Evolutionary conservation across 2,113 vertebrate genomes (phyloP), one percentile per base, ranked within the genome.

Genomic region (Uropsilus gracilis): DNA sequence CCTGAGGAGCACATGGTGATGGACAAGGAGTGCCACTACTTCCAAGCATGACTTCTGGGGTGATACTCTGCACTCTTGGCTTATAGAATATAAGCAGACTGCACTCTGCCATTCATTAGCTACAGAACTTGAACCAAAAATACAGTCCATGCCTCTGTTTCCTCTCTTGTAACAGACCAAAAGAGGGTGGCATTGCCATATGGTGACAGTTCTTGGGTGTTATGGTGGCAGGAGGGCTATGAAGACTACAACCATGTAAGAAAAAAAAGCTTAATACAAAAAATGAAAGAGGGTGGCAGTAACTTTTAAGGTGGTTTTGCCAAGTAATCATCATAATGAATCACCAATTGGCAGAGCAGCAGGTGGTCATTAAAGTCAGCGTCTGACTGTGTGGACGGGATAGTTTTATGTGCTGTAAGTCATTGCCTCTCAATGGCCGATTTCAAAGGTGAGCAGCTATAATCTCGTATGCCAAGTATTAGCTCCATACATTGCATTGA

Each of bases 1-100:
- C 6, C 18, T 0, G 3, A 22, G 34, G 63, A 2, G 28, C 20
- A 9, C 11, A 1, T 0, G 0, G 30, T 8, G 14, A 5, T 0
- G n/a, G 18, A 6, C 1, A 2, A 48, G 46, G 16, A 9, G 44
- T 0, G 0, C 5, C 2, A 1, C 55, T 3, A 24, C 26, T 75
- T 4, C 0, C 2, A 5, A 9, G 20, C 50, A 0, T 1, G 16
- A 55, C 14, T 8, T 3, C 4, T 28, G 28, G 4, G 5, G 53
- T 2, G 9, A 30, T 28, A n/a, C n/a, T n/a, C n/a, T n/a, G 3
- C 6, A 17, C 26, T 37, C 30, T 11, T 30, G 68, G 68, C 48
- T 57, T 77, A n/a, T 9, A 17, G n/a, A n/a, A n/a, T n/a, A n/a
- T n/a, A n/a, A n/a, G n/a, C n/a, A n/a, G 59, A 11, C 57, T 39